Evolutionary conservation across 2,113 vertebrate species (phyloP).

Genomic region (Alethe castanea): DNA sequence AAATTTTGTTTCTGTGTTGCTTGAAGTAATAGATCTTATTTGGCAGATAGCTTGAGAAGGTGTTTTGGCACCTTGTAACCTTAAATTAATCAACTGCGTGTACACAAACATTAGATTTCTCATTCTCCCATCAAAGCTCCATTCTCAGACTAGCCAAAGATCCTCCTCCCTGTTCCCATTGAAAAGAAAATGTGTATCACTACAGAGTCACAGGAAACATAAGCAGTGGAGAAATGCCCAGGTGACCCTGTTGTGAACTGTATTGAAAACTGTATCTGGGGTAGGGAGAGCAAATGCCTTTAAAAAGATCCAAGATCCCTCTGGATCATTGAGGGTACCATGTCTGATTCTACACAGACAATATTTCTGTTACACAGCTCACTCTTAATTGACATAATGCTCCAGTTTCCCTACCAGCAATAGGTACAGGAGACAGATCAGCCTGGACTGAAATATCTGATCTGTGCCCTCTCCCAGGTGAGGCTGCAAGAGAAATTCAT

Average conservation of each 20-base stretch:
- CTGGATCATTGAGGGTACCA: neutral
- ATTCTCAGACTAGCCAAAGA: neutral
- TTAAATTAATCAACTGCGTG: neutral
- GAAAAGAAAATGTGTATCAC: neutral
- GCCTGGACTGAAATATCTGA: neutral
- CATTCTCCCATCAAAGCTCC: neutral
- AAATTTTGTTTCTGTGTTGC: neutral
- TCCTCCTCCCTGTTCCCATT: neutral
- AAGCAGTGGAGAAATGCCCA: neutral
- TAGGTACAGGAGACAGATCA: neutral
- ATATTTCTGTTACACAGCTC: neutral
- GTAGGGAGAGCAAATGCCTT: neutral
- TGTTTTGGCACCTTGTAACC: constrained; percentile 27
- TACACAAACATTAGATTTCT: neutral
- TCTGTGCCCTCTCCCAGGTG: neutral
- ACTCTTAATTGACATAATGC: neutral
- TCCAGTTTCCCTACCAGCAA: neutral
- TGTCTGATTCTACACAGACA: neutral
- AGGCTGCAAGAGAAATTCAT: neutral
- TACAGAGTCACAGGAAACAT: neutral
- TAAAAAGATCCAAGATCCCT: neutral
- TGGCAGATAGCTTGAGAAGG: neutral
- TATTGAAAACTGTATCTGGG: fast-evolving
- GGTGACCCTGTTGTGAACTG: neutral
- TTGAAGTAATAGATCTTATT: neutral